Percentiles rank a stretch among this genome's conserved stretches.
Evolutionary conservation across 2,888 invertebrate genomes (phyloP).

Genomic region (Iselma pallidipennis): DNA sequence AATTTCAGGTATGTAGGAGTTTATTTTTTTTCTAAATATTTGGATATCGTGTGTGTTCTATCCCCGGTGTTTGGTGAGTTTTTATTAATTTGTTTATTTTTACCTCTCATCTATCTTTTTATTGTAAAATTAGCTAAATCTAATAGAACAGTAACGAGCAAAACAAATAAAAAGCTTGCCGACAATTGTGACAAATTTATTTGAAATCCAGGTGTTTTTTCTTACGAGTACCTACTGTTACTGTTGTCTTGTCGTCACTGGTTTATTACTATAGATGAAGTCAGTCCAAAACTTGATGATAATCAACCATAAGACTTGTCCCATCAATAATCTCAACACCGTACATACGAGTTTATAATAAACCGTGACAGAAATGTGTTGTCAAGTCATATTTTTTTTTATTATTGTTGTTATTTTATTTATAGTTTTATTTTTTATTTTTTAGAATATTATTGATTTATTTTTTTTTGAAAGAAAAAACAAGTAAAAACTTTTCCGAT

Average conservation of each 20-base stretch:
- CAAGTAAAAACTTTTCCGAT: no score
- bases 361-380: background rate
- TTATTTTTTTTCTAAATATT: background rate
- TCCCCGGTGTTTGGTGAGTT: background rate
- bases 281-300: background rate
- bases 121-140: no score
- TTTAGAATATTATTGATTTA: no score
- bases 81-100: background rate
- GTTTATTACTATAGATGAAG: background rate
- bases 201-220: background rate
- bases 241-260: background rate
- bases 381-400: background rate
- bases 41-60: background rate
- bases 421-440: background rate
- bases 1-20: background rate
- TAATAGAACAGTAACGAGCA: no score
- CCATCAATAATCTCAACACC: background rate
- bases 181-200: background rate
- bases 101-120: background rate
- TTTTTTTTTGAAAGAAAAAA: background rate
- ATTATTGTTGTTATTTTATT: background rate
- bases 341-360: background rate
- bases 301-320: background rate
- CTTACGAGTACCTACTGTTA: background rate
- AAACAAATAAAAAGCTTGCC: background rate